Conservation (phyloP, 2,888 invertebrate genomes). For the Xylocampa areola region DNA sequence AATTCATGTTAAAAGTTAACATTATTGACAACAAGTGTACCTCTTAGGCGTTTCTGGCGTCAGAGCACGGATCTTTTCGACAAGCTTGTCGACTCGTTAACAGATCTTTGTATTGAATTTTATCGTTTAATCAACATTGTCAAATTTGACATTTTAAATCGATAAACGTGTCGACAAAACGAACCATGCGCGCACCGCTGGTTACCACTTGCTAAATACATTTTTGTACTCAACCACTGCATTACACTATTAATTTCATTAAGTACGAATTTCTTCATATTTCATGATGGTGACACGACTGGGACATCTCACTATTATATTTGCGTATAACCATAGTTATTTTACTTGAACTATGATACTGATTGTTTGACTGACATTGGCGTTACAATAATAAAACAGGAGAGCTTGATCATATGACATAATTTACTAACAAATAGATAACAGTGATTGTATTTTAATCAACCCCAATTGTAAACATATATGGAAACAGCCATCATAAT, state of each 20-base stretch:
- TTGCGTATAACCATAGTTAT: conserved; percentile 27
- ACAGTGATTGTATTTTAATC: too few species aligned
- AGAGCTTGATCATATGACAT: conserved; percentile 3
- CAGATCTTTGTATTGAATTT: too few species aligned
- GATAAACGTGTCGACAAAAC: too few species aligned
- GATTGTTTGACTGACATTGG: conserved; percentile 39
- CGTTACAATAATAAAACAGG: conserved; percentile 20
- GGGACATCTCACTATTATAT: conserved; percentile 29
- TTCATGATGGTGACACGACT: conserved; percentile 32
- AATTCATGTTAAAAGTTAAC: conserved; percentile 42
- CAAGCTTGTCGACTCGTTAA: too few species aligned
- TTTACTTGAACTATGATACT: conserved; percentile 37
- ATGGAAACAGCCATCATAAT: too few species aligned
- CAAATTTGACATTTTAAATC: too few species aligned
- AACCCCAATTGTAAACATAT: too few species aligned
- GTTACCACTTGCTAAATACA: conserved; percentile 33
- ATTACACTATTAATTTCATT: conserved; percentile 50
- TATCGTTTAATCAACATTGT: too few species aligned
- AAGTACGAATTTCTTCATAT: conserved; percentile 52
- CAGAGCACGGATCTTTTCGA: too few species aligned
- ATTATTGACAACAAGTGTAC: conserved; percentile 46
- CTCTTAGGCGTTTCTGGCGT: conserved; percentile 19
- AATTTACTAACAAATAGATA: too few species aligned
- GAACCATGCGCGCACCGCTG: too few species aligned
- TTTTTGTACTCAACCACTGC: conserved; percentile 49